Base-by-base conservation (phyloP, 1,140 invertebrate species). In the Drosophila grimshawi region DNA sequence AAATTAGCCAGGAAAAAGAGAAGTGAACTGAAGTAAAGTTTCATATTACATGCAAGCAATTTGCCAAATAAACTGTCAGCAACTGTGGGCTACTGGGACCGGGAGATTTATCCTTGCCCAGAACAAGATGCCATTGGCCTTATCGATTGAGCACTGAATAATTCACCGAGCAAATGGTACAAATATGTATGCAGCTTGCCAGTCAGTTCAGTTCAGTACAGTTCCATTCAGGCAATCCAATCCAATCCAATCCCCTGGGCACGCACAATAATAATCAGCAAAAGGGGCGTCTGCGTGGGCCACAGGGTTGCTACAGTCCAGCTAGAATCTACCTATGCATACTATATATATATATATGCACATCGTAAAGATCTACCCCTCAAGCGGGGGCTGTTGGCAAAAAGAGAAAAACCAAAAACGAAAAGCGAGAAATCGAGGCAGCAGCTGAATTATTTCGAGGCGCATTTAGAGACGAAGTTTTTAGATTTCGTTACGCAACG, bases 31-130 rank as follows among this genome's bases (percentile, higher is more conserved):
- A 72, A 69, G 68, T 56, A 88, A 88, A 83, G 83, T 88, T 85
- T 88, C 83, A 67, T 85, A 81, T 88, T 88, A 88, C 83, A 78
- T 86, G 60, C 83, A 78, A 88, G 83, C 85, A 88, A 88, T 88
- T 88, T 88, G 83, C 61, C 83, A 89, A 88, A 88, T 88, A 88
- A 88, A 88, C 85, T 89, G 83, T 88, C 83, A 89, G 83, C 85
- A 80, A 78, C 68, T 65, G 60, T 49, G 60, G n/a, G 37, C 43
- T 48, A 46, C 30, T 61, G 11, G 51, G 5, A 62, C 30, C 19
- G n/a, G 33, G 37, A n/a, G 37, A 11, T 19, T 41, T 48, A 11
- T 33, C 5, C 41, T 3, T 6, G 46, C 8, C 8, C 11, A 46
- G 46, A 41, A 48, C 46, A 78, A 78, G 81, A 86, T 86, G 67